Evolutionary conservation across 1,140 invertebrate species (phyloP).

Genomic region (Magallana ariakensis): DNA sequence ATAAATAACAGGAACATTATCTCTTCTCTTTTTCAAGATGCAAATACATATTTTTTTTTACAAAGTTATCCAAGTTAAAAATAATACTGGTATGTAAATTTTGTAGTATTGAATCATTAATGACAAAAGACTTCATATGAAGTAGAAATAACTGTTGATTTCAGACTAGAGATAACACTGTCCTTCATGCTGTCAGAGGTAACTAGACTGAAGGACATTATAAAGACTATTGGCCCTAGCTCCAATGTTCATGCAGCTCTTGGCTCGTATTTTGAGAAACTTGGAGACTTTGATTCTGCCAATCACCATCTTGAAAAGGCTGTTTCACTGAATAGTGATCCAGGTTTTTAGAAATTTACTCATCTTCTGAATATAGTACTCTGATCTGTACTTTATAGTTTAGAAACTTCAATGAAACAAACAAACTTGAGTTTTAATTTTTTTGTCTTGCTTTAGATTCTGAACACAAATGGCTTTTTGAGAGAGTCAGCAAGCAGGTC

Average conservation of each 20-base stretch:
- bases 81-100: too few relatives aligned
- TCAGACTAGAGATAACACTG: slow-evolving; percentile 46
- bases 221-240: slow-evolving; percentile 1
- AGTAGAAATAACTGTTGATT: not conserved
- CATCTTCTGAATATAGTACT: slow-evolving; percentile 42
- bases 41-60: too few relatives aligned
- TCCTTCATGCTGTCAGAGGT: slow-evolving; percentile 56
- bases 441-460: not conserved
- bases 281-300: slow-evolving; percentile 49
- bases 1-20: too few relatives aligned
- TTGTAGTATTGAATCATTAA: too few relatives aligned
- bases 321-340: slow-evolving; percentile 41
- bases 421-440: not conserved
- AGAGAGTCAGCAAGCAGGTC: not conserved
- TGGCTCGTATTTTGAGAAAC: slow-evolving; percentile 58
- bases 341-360: slow-evolving; percentile 52
- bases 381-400: not conserved
- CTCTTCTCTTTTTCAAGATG: too few relatives aligned
- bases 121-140: too few relatives aligned
- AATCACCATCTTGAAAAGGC: slow-evolving; percentile 49
- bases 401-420: slow-evolving; percentile 40
- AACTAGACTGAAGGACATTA: slow-evolving; percentile 34
- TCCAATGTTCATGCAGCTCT: slow-evolving; percentile 58
- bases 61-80: too few relatives aligned
- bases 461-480: not conserved